Evolutionary conservation across 1,140 invertebrate species (phyloP), one percentile per base, ranked within the genome.

Genomic region (Adelges cooleyi): DNA sequence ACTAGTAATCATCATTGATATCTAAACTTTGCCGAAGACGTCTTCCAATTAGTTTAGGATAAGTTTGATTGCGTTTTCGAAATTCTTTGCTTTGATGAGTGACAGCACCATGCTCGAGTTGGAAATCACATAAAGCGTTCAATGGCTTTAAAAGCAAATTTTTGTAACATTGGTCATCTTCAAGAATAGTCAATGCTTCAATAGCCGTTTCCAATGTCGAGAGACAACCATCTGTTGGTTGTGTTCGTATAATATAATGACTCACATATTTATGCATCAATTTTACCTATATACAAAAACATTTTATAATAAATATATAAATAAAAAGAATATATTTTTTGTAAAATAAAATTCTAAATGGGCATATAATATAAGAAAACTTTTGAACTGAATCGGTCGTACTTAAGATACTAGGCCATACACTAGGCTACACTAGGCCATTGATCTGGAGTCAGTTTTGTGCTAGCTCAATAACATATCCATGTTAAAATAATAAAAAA

Each of bases 21-120:
- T 62, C 42, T 67, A 46, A 9, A 46, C 29, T 40, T 15, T 62
- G 56, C 1, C 17, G 42, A 48, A 90, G 77, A 70, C 87, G 78
- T 76, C 86, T 88, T 9, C 88, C 88, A 70, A 92, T 85, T 22
- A 86, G 77, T 74, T 89, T 90, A 40, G 86, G 86, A 78, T 92
- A 93, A 66, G 82, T 80, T 70, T 90, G 89, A 70, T 87, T 90
- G 76, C 90, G 87, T 36, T 92, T 83, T 67, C 87, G 78, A 77
- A 84, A 90, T 73, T 94, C 89, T 77, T 92, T 95, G 68, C 91
- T 95, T 72, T 95, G 87, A 77, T 95, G 92, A 49, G 86, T 86
- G 1, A 92, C 87, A 29, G 92, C 92, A 48, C 92, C 92, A 79
- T 93, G 90, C 68, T 88, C 80, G 53, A 96, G 74, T 74, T 96